Conservation (phyloP, 2,113 vertebrate species). For the Copsychus sechellarum region DNA sequence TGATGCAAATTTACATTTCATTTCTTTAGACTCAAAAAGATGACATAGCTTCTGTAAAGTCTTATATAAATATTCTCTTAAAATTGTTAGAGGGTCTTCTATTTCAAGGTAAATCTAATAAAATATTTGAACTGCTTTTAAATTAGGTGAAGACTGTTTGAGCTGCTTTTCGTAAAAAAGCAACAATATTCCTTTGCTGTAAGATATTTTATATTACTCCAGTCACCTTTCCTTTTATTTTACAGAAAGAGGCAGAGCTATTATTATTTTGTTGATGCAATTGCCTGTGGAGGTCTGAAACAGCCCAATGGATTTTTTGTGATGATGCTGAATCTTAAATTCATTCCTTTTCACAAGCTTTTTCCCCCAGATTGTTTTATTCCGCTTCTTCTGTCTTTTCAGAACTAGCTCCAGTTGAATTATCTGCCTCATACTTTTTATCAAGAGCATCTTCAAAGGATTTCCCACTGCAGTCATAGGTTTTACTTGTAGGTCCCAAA, state of each 20-base stretch:
- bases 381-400: conserved; percentile 78
- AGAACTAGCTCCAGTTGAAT: conserved; percentile 68
- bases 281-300: neutral
- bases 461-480: conserved; percentile 76
- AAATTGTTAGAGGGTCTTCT: neutral
- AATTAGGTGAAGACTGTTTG: neutral
- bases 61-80: conserved; percentile 10
- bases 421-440: conserved; percentile 76
- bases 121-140: neutral
- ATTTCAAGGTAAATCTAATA: neutral
- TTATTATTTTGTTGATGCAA: neutral
- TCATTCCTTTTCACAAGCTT: neutral
- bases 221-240: neutral
- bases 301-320: neutral
- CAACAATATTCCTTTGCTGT: neutral
- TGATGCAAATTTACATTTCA: neutral
- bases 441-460: conserved; percentile 75
- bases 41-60: neutral
- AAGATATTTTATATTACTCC: neutral
- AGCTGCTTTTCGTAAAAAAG: neutral
- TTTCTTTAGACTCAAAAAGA: neutral
- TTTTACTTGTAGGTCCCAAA: conserved; percentile 78
- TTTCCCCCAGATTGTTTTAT: conserved; percentile 1
- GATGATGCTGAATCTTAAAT: neutral
- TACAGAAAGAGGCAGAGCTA: conserved; percentile 2